phyloP scores from a whole-genome alignment of 2,888 invertebrate genomes.

The Lasioglossum figueresi region DNA sequence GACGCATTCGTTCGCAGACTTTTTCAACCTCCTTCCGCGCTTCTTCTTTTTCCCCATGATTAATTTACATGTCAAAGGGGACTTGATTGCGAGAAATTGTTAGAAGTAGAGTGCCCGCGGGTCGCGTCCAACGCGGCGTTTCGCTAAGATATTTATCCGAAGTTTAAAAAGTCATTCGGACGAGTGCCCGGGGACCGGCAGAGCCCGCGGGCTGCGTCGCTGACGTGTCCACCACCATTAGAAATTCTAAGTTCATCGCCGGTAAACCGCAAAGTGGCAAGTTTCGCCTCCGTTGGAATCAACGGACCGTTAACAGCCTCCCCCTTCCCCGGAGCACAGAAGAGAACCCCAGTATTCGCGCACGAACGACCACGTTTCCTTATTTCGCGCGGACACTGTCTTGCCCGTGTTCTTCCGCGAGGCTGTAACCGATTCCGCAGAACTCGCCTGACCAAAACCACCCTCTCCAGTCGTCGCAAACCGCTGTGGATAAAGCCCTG shows the following conservation, averaged over 20 bases:
- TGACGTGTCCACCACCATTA: slow-evolving; percentile 62
- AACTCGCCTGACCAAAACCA: not conserved
- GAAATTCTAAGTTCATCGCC: slow-evolving; percentile 72
- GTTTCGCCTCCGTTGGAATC: slow-evolving; percentile 65
- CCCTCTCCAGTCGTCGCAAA: not conserved
- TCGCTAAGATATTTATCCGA: slow-evolving; percentile 53
- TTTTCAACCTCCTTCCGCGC: not conserved
- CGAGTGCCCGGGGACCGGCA: slow-evolving; percentile 23
- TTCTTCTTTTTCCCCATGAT: slow-evolving; percentile 19
- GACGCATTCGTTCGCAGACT: not conserved
- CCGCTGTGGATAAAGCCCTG: not conserved
- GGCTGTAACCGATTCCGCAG: slow-evolving; percentile 13
- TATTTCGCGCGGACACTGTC: slow-evolving; percentile 13
- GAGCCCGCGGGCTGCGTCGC: slow-evolving; percentile 32
- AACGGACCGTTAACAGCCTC: slow-evolving; percentile 65
- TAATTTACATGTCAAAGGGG: slow-evolving; percentile 53
- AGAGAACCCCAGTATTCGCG: slow-evolving; percentile 23
- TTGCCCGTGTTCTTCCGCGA: not conserved
- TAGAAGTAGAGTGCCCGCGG: not conserved
- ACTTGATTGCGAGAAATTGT: slow-evolving; percentile 54
- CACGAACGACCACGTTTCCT: slow-evolving; percentile 40
- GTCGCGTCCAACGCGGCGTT: slow-evolving; percentile 6
- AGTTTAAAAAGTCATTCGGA: slow-evolving; percentile 53
- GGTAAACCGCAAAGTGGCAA: slow-evolving; percentile 72
- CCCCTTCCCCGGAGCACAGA: not conserved